These are phyloP conservation scores for Erpetoichthys calabaricus DNA, from an alignment of 2,797 vertebrate species.

Conservation along the genomic window DNA sequence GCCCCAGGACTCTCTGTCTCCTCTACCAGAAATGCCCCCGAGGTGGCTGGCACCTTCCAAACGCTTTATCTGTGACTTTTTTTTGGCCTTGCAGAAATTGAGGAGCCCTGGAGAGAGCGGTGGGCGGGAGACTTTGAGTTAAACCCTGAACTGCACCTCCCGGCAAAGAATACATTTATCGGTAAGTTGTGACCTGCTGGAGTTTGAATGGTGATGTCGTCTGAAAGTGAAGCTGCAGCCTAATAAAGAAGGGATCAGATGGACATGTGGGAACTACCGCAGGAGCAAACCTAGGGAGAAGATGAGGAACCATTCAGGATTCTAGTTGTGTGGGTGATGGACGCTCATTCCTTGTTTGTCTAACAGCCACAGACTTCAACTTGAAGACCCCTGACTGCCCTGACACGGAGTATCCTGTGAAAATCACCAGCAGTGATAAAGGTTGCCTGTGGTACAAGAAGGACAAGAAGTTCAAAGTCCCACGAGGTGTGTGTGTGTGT, in stretches of 20 bases:
- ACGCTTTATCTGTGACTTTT: no score
- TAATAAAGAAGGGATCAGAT: no score
- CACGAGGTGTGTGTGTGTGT: conserved; percentile 58
- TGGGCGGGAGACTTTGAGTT: conserved; percentile 70
- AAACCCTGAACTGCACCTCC: conserved; percentile 71
- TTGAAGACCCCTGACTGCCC: conserved; percentile 69
- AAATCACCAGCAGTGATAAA: conserved; percentile 48
- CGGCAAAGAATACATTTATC: conserved; percentile 83
- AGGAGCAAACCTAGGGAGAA: no score
- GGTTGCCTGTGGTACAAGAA: conserved; percentile 87
- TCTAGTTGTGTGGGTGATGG: no score
- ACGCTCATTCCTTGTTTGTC: conserved; percentile 10
- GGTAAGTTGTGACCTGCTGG: conserved; percentile 42
- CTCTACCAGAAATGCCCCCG: no score
- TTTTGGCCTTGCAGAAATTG: conserved; percentile 49
- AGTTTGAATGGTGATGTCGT: neutral
- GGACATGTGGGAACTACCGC: no score
- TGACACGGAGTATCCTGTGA: conserved; percentile 69
- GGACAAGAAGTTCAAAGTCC: conserved; percentile 91
- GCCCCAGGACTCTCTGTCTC: no score
- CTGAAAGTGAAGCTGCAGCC: no score
- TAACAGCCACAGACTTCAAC: conserved; percentile 72
- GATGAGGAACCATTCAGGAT: no score
- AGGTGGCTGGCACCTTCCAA: no score
- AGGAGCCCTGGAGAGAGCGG: conserved; percentile 55